These are phyloP conservation scores for Aspidapion aeneum DNA, from an alignment of 2,888 invertebrate species.

Conservation along the genomic window DNA sequence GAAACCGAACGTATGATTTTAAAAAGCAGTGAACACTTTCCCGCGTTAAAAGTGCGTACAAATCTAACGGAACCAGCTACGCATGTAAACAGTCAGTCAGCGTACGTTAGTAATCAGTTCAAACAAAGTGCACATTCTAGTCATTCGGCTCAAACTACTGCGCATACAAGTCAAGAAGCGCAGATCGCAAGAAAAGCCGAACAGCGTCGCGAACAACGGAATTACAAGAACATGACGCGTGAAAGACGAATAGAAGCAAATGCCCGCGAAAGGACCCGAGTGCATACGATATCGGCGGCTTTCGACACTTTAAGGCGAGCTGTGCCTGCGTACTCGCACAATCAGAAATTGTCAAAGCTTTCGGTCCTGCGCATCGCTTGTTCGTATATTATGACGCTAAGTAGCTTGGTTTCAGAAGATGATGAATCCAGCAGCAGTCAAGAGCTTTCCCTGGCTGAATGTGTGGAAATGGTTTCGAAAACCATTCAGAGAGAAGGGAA, in stretches of 20 bases:
- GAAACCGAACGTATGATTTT: constrained; percentile 41
- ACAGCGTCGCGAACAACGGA: constrained; percentile 61
- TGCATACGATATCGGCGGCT: constrained; percentile 94
- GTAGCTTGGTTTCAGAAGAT: constrained; percentile 69
- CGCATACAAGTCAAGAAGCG: not conserved
- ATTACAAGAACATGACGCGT: constrained; percentile 94
- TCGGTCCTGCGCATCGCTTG: constrained; percentile 91
- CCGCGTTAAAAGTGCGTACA: constrained; percentile 27
- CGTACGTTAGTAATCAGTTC: not conserved
- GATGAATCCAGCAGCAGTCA: constrained; percentile 43
- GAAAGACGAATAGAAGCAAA: constrained; percentile 93
- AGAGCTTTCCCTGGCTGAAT: constrained; percentile 65
- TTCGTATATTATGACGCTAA: constrained; percentile 86
- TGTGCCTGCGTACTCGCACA: constrained; percentile 88
- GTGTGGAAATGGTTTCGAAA: constrained; percentile 83
- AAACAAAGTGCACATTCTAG: not conserved
- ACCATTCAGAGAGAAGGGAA: constrained; percentile 93
- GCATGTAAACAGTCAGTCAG: not conserved
- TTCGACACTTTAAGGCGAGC: constrained; percentile 83
- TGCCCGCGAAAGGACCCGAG: constrained; percentile 86
- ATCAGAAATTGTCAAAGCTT: constrained; percentile 90
- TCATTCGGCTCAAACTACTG: not conserved
- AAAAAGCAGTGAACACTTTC: constrained; percentile 40
- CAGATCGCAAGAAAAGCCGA: constrained; percentile 15
- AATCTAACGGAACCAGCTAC: not conserved